Base-by-base conservation (phyloP, 2,888 invertebrate species). In the Aproaerema taeniolella region DNA sequence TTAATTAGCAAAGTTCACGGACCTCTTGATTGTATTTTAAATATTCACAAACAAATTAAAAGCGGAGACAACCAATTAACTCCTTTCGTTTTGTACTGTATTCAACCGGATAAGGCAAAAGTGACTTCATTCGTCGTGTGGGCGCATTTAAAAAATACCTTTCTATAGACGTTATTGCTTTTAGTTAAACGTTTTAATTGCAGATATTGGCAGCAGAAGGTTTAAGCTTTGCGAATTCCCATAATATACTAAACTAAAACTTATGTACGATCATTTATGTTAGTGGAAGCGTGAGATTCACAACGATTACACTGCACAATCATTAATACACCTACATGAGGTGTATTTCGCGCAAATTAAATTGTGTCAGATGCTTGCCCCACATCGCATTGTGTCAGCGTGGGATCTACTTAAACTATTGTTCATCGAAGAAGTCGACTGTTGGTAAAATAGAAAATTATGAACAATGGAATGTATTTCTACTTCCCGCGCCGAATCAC, bases 351-450 rank as follows among this genome's bases (percentile, higher is more conserved):
- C 66, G 67, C 70, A 75, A 79, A 82, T 76, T 74, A 68, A 85
- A 82, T 82, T 77, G 81, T 86, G 83, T 81, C 83, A 82, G 78
- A 69, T 73, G 72, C 72, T 73, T 81, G 80, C 73, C 76, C 83
- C 76, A 85, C 82, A 78, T 82, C 62, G 74, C 59, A 85, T 85
- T 85, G 85, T 85, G 59, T 51, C 53, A 55, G 54, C 81, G 85
- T 83, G 85, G 67, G 83, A 83, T 64, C 64, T 56, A 65, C 62
- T 62, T 61, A 70, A 64, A 68, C 71, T 69, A 80, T 81, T 82
- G 79, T 80, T 76, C 68, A 66, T 70, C 62, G 64, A 56, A 58
- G 61, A 46, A 62, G 61, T 53, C 41, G 53, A 53, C 56, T 70
- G 70, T 66, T 67, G 71, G 73, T 53, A 71, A 79, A 83, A 80